Evolutionary conservation across 2,113 vertebrate species (phyloP), one percentile per base, ranked within the genome.

Genomic region (Ailuropoda melanoleuca): DNA sequence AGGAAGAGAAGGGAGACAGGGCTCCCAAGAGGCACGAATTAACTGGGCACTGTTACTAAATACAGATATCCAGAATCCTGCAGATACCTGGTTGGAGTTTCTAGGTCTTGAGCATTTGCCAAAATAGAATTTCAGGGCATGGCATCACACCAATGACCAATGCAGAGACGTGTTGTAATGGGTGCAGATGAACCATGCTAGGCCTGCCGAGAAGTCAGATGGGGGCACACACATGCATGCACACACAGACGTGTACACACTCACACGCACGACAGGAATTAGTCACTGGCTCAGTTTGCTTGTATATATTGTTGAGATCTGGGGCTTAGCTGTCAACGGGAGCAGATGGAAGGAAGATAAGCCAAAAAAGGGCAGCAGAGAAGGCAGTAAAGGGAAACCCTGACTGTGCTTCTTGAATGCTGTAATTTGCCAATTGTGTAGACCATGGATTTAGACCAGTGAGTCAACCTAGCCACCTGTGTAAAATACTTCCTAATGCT

Each of bases 201-300:
- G 90, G 77, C 66, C 95, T 95, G 95, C 70, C 0, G 1, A 58
- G 88, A 74, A 92, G 90, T 92, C 66, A 83, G 97, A 85, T 75
- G 92, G 94, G 81, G 29, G 1, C 80, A 88, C 90, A 93, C 62
- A 90, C 97, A 94, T 1, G 90, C 96, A 95, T 62, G 89, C 87
- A 96, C 96, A 92, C 93, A 84, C 95, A 98, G 92, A 97, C 53
- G 17, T 88, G 75, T 37, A 96, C 87, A 97, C 95, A 95, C 84
- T 93, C 95, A 96, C 60, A 95, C 58, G 0, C 84, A 97, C 48
- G 34, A 97, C 96, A 97, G 83, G 90, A 89, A 92, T 64, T 56
- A 58, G 89, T 83, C 26, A 43, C 82, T 96, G 92, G 84, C 31
- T 97, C 10, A 1, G 78, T 53, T 70, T 82, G 46, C 75, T 80